Conservation (phyloP, 2,888 invertebrate genomes). For the Heliconius aoede region DNA sequence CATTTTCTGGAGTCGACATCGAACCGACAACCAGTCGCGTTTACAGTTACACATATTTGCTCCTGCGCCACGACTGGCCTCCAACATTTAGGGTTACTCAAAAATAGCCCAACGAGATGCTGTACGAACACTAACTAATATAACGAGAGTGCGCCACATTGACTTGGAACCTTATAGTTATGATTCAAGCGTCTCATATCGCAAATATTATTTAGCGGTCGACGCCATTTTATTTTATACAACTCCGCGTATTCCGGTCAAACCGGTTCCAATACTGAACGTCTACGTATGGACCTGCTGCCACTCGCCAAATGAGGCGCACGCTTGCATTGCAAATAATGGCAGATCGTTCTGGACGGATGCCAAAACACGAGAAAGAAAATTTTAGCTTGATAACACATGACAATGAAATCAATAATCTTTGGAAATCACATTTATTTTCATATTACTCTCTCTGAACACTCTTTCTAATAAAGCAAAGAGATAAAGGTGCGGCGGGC, state of each 20-base stretch:
- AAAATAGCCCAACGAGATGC: conserved; percentile 65
- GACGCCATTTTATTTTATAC: conserved; percentile 70
- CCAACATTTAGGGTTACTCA: conserved; percentile 60
- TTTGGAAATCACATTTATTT: too few species aligned
- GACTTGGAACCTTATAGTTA: conserved; percentile 58
- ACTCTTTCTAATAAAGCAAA: conserved; percentile 11
- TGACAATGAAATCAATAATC: too few species aligned
- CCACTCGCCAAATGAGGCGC: conserved; percentile 75
- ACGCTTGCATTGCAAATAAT: conserved; percentile 71
- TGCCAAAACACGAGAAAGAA: conserved; percentile 53
- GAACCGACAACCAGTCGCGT: too few species aligned
- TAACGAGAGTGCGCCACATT: conserved; percentile 47
- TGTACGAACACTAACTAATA: conserved; percentile 57
- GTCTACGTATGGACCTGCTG: conserved; percentile 78
- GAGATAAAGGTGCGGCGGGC: conserved; percentile 38
- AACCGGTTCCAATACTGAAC: conserved; percentile 75
- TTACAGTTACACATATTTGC: too few species aligned
- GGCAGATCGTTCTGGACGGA: conserved; percentile 57
- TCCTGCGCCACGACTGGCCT: too few species aligned
- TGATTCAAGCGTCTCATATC: conserved; percentile 59
- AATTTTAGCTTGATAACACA: conserved; percentile 32
- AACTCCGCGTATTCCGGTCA: conserved; percentile 76
- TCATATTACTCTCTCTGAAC: neutral
- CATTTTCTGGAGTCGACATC: too few species aligned
- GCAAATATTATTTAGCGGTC: conserved; percentile 52